Base-by-base conservation (phyloP, 2,888 invertebrate species). In the Eristalis pertinax region DNA sequence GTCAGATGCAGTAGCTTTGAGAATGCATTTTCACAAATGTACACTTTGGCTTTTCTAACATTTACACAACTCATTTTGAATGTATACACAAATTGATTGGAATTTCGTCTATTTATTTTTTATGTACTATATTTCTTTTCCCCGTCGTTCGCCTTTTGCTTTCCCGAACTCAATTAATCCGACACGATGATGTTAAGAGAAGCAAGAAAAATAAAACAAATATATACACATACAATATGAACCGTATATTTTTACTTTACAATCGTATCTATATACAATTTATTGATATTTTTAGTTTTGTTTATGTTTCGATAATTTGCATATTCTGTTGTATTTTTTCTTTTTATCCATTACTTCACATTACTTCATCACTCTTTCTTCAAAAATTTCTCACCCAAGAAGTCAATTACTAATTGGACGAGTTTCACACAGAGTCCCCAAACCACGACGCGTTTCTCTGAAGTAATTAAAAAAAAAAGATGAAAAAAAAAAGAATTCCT, bases 381-480 rank as follows among this genome's bases (percentile, higher is more conserved):
- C 63, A 38, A 15, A 15, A 58, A 19, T 2, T 64, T 74, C 64
- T n/a, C 64, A 74, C 56, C 64, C 38, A 43, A 64, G 64, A 65
- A 60, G 77, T 50, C 32, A 62, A 72, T 65, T 79, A 43, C 79
- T 72, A 72, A 79, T 79, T 72, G 72, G 72, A 58, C 64, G 70
- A 64, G 77, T 69, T 77, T 24, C 68, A 50, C 67, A 58, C 76
- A 19, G n/a, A 19, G 35, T 35, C 38, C 38, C 72, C 41, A 58
- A 63, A 62, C 72, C 65, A 67, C 73, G 67, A 67, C 79, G 73
- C 73, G 67, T 65, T 73, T 56, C 38, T 35, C 65, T 50, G 58
- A 73, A 80, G 72, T 80, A 80, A 80, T 80, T 80, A 73, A 73
- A 73, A 78, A 35, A 58, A 41, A 67, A 32, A 19, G 2, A 19